A percentile compares a stretch with the other conserved stretches of the same genome.
Evolutionary conservation across 2,888 invertebrate species (phyloP).

Genomic region (Capitulum mitella): DNA sequence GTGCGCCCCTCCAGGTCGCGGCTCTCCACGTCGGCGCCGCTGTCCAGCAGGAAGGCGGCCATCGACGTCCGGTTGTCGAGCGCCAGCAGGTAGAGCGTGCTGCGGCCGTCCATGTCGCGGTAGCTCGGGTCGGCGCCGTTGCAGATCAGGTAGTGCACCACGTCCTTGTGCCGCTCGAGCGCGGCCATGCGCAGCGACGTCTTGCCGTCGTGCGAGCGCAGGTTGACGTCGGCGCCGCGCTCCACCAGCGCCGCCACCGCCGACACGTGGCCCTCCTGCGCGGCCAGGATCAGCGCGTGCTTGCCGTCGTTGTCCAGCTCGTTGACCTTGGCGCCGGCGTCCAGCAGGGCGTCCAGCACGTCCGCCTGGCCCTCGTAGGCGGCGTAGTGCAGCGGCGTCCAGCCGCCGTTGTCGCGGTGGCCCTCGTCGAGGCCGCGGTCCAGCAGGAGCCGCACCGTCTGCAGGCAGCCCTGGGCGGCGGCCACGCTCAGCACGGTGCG

Average conservation of each 20-base stretch:
- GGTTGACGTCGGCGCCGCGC: constrained; percentile 70
- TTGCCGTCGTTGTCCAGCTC: constrained; percentile 88
- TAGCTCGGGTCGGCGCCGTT: constrained; percentile 78
- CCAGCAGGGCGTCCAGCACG: constrained; percentile 70
- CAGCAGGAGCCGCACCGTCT: constrained; percentile 79
- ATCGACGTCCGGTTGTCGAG: constrained; percentile 76
- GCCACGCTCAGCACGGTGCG: constrained; percentile 61
- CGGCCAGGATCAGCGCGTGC: constrained; percentile 75
- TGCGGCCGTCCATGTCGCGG: constrained; percentile 83
- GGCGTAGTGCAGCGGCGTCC: constrained; percentile 94
- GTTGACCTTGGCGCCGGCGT: constrained; percentile 79
- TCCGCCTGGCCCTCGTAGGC: constrained; percentile 84
- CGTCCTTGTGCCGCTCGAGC: constrained; percentile 74
- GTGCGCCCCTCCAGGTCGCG: constrained; percentile 87
- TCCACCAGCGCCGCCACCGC: constrained; percentile 61
- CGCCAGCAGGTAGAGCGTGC: constrained; percentile 83
- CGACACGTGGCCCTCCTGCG: constrained; percentile 75
- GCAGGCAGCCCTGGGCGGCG: constrained; percentile 41
- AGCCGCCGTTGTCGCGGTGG: constrained; percentile 78
- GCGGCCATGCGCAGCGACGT: constrained; percentile 72
- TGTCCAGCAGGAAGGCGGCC: constrained; percentile 66
- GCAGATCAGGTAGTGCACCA: constrained; percentile 57
- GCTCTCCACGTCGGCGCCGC: constrained; percentile 75
- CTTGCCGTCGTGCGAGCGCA: constrained; percentile 82
- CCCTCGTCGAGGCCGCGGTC: constrained; percentile 62